Evolutionary conservation across 2,888 invertebrate genomes (phyloP).

Genomic region (Blastobasis adustella): DNA sequence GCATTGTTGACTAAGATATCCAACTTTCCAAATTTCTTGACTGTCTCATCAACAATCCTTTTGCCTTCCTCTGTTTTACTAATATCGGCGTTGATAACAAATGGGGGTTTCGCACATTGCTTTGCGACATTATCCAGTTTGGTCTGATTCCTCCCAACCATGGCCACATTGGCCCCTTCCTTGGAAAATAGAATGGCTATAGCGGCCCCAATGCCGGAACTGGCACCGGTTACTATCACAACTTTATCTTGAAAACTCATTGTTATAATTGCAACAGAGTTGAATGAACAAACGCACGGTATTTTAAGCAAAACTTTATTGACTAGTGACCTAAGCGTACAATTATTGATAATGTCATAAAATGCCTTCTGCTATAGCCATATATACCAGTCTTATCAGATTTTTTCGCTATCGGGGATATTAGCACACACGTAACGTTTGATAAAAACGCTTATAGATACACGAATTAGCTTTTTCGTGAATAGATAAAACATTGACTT

Average conservation of each 20-base stretch:
- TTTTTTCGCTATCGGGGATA: too few species aligned
- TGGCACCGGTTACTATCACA: conserved; percentile 12
- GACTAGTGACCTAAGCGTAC: too few species aligned
- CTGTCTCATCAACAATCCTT: conserved; percentile 19
- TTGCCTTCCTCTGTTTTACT: conserved; percentile 20
- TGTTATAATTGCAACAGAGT: too few species aligned
- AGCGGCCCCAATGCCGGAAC: conserved; percentile 14
- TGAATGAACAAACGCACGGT: too few species aligned
- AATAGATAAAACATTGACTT: too few species aligned
- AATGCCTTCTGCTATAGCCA: too few species aligned
- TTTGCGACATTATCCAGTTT: conserved; percentile 22
- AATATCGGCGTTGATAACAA: conserved; percentile 24
- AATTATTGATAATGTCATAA: too few species aligned
- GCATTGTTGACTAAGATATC: conserved; percentile 11
- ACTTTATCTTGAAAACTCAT: conserved; percentile 19
- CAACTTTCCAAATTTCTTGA: conserved; percentile 10
- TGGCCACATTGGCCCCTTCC: conserved; percentile 20
- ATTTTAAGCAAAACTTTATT: too few species aligned
- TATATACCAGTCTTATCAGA: too few species aligned
- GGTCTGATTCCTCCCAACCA: conserved; percentile 24
- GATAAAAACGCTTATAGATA: too few species aligned
- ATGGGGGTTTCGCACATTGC: conserved; percentile 12
- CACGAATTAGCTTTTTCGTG: too few species aligned
- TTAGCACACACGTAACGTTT: too few species aligned
- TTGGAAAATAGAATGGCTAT: conserved; percentile 17